These are phyloP conservation scores for Nomia melanderi DNA, from an alignment of 1,140 invertebrate genomes.

Conservation along the genomic window DNA sequence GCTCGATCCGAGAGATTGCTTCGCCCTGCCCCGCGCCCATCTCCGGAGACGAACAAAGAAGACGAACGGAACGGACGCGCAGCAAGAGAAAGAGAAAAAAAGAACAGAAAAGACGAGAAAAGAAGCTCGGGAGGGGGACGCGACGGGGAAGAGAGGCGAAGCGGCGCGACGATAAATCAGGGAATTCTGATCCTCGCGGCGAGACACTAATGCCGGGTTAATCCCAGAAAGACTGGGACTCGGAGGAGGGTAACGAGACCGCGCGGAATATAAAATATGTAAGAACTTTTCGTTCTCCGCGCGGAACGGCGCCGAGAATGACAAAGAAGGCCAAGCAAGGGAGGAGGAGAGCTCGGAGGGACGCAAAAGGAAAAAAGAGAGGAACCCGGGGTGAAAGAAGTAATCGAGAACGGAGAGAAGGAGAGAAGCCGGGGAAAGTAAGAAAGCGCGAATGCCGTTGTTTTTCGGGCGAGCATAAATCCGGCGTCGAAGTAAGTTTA, in stretches of 20 bases:
- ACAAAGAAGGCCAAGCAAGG: not conserved
- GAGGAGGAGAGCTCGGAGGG: not conserved
- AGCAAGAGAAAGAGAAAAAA: not conserved
- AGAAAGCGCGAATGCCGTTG: conserved; percentile 26
- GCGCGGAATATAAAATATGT: conserved; percentile 58
- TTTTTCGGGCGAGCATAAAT: conserved; percentile 59
- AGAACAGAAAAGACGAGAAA: no score
- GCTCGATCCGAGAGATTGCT: conserved; percentile 21
- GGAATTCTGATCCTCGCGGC: conserved; percentile 39
- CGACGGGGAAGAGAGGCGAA: no score
- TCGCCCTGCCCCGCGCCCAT: not conserved
- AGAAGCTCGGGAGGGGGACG: not conserved
- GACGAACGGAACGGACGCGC: conserved; percentile 3
- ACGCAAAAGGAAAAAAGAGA: not conserved
- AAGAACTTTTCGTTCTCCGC: conserved; percentile 50
- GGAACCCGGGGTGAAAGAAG: conserved; percentile 2
- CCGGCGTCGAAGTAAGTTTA: conserved; percentile 66
- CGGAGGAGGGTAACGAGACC: conserved; percentile 13
- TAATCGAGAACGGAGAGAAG: not conserved
- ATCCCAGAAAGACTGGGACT: conserved; percentile 31
- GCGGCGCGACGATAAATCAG: conserved; percentile 50
- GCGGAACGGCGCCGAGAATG: conserved; percentile 5
- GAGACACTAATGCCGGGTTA: conserved; percentile 55
- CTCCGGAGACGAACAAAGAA: not conserved
- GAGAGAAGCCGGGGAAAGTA: not conserved